Percentiles rank a stretch among this genome's conserved stretches.
phyloP scores from a whole-genome alignment of 2,888 invertebrate genomes.

The Epinotia brunnichana region DNA sequence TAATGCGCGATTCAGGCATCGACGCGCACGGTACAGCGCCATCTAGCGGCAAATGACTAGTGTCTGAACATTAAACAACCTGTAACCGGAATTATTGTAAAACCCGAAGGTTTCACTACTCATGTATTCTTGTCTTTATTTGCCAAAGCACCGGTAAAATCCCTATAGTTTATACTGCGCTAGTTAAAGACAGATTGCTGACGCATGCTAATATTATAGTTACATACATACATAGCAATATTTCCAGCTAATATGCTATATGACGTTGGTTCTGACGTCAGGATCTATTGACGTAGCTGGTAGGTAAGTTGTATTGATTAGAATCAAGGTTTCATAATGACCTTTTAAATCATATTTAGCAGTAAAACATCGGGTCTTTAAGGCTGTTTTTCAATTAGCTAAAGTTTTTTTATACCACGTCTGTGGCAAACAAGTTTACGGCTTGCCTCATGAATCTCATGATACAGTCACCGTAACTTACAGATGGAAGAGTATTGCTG shows the following conservation, averaged over 20 bases:
- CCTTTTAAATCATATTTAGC: not conserved
- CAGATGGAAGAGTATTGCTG: no score
- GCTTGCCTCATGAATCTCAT: no score
- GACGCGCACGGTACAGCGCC: no score
- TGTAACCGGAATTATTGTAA: not conserved
- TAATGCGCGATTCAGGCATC: no score
- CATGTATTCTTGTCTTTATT: not conserved
- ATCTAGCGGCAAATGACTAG: no score
- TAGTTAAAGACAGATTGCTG: not conserved
- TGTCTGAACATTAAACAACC: no score
- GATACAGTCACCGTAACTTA: no score
- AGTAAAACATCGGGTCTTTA: not conserved
- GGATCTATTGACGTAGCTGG: not conserved
- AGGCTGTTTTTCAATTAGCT: not conserved
- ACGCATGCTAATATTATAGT: not conserved
- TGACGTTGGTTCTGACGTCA: not conserved
- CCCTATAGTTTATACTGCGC: not conserved
- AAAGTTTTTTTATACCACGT: not conserved
- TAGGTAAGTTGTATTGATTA: not conserved
- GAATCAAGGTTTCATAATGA: conserved; percentile 1
- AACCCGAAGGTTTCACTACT: not conserved
- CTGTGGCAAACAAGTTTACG: no score
- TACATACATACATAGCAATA: no score
- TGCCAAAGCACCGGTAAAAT: not conserved
- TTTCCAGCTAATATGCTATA: not conserved